Base-by-base conservation (phyloP, 2,797 vertebrate species). In the Siniperca undulata region DNA sequence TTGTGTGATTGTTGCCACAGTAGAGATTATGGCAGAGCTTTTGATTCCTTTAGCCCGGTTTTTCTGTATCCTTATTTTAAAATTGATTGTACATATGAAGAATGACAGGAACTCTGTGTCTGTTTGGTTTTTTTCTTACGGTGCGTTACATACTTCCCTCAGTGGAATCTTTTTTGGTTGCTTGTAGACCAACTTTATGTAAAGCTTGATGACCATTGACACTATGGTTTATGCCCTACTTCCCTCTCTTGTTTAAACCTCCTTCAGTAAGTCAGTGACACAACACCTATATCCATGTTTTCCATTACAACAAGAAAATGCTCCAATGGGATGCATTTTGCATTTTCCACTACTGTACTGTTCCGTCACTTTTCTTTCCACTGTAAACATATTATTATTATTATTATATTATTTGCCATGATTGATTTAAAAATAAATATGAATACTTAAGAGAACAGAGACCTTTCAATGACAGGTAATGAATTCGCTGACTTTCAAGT, bases 11-110 rank as follows among this genome's bases (percentile, higher is more conserved):
- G 85, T 87, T 78, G 73, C 70, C 81, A 78, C 82, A 58, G 56
- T 88, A 72, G 77, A 83, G 85, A 89, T 90, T 82, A 87, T 24
- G 59, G 55, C 58, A 44, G 64, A 69, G 78, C 77, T 74, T 84
- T 76, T 0, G 14, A 81, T 78, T 83, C 83, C 70, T 61, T 59
- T 8, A 24, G 70, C 55, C 68, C 72, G 46, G 56, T 79, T 74
- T 59, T 56, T 56, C 27, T 69, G 48, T 44, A 73, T 82, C 69
- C 38, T 24, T 79, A 50, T 70, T 81, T 81, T 36, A 77, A 82
- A 83, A 70, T n/a, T 64, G 73, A 80, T 62, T 69, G 66, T 74
- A 72, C 27, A 36, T 69, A 85, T 82, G 52, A 84, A 78, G 61
- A 69, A 73, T 67, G 22, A 9, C 61, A 82, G 34, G 53, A 74